Evolutionary conservation across 2,888 invertebrate species (phyloP).

Genomic region (Scrobipalpa costella): DNA sequence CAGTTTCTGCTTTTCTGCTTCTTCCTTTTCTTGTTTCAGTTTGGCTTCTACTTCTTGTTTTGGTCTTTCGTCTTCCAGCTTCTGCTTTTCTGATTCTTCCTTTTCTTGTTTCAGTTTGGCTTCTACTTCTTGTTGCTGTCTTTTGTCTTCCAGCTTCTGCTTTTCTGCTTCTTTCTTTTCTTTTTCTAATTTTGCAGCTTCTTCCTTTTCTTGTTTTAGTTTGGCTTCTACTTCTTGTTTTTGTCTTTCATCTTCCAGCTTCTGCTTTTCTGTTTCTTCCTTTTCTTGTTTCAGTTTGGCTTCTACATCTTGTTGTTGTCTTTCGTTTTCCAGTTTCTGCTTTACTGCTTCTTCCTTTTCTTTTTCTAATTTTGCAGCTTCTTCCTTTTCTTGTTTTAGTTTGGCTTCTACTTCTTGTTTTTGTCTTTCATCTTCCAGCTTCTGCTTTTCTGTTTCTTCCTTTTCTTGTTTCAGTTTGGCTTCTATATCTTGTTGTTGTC

Average conservation of each 20-base stretch:
- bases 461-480: no score
- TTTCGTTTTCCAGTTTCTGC: no score
- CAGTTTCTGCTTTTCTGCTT: not conserved
- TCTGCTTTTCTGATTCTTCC: no score
- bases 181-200: no score
- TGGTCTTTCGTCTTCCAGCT: not conserved
- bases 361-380: constrained; percentile 23
- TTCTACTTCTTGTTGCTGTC: not conserved
- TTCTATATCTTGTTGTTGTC: not conserved
- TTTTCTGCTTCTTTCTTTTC: constrained; percentile 19
- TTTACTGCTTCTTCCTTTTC: no score
- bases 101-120: no score
- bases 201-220: constrained; percentile 24
- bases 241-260: constrained; percentile 30
- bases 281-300: no score
- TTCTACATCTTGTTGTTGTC: no score
- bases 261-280: constrained; percentile 9
- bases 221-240: constrained; percentile 1
- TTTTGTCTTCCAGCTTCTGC: not conserved
- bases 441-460: no score
- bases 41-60: constrained; percentile 6
- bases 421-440: no score
- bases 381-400: no score
- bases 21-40: constrained; percentile 25
- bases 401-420: no score